Base-by-base conservation (phyloP, 1,140 invertebrate species). In the Sitobion miscanthi region DNA sequence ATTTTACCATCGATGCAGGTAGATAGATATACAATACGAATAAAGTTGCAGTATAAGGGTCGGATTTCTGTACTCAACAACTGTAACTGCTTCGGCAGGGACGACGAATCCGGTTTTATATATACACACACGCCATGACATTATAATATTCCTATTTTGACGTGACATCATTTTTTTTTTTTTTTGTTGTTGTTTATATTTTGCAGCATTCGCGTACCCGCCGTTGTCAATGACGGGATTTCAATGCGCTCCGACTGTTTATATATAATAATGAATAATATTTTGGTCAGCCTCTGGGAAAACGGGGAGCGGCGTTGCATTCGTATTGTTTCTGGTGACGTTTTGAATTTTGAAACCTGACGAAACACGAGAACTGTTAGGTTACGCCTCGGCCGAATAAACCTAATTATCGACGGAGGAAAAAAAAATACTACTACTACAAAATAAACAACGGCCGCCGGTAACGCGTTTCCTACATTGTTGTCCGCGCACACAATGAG, bases 301-400 rank as follows among this genome's bases (percentile, higher is more conserved):
- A 86, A 86, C 23, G 45, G 25, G 38, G 83, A 45, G 38, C 83
- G 42, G 23, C 23, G 42, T 30, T 4, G 17, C 3, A 42, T 83
- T 42, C 23, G 42, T 20, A 54, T 89, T 89, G 88, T 89, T 89
- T 57, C 87, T 57, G 88, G 88, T 89, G 88, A 54, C 88, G 49
- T 89, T 89, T 42, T 42, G 88, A 89, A 89, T 89, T 89, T 89
- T 42, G 52, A 89, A 42, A 89, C 88, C 52, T 25, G 88, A 57
- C 88, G 88, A 89, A 89, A 89, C 52, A 57, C 88, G 88, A 89
- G 88, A 89, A 57, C 88, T n/a, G 47, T n/a, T n/a, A 14, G 20
- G 47, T n/a, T n/a, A 25, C n/a, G 88, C n/a, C 87, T 35, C 49
- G 87, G 20, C 49, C n/a, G n/a, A 89, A 89, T 54, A 89, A 89